phyloP scores from a whole-genome alignment of 2,797 vertebrate genomes.

The Fistularia tabacaria region DNA sequence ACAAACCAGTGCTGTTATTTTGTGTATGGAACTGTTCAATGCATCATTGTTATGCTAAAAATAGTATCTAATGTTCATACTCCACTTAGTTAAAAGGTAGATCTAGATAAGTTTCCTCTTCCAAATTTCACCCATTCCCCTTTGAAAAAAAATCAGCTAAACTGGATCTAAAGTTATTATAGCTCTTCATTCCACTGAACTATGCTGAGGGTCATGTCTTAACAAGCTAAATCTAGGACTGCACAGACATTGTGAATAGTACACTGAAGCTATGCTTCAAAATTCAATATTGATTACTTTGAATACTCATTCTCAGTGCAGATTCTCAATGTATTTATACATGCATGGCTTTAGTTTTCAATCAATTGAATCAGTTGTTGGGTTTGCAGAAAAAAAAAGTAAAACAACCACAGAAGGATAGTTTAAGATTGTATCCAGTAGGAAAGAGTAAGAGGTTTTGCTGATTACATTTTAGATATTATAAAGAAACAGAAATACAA shows the following conservation, averaged over 20 bases:
- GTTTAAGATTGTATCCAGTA: neutral
- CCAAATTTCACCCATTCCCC: neutral
- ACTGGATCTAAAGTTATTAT: neutral
- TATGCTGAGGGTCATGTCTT: conserved; percentile 32
- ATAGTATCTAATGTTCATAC: conserved; percentile 15
- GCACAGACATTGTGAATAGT: conserved; percentile 1
- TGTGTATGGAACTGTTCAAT: no score
- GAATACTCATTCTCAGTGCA: conserved; percentile 24
- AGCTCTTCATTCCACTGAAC: conserved; percentile 35
- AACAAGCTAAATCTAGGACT: conserved; percentile 34
- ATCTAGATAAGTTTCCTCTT: conserved; percentile 10
- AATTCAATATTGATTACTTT: neutral
- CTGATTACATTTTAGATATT: no score
- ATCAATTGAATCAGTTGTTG: neutral
- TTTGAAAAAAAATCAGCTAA: conserved; percentile 1
- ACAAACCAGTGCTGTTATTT: no score
- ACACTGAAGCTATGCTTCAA: conserved; percentile 3
- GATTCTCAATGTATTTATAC: conserved; percentile 2
- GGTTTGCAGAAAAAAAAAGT: neutral
- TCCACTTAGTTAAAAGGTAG: conserved; percentile 9
- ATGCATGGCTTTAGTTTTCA: conserved; percentile 1
- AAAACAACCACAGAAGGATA: conserved; percentile 16
- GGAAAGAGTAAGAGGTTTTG: conserved; percentile 8
- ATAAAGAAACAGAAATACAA: no score
- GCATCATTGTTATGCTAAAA: neutral